phyloP scores from a whole-genome alignment of 2,888 invertebrate species.

The Eupithecia tripunctaria region DNA sequence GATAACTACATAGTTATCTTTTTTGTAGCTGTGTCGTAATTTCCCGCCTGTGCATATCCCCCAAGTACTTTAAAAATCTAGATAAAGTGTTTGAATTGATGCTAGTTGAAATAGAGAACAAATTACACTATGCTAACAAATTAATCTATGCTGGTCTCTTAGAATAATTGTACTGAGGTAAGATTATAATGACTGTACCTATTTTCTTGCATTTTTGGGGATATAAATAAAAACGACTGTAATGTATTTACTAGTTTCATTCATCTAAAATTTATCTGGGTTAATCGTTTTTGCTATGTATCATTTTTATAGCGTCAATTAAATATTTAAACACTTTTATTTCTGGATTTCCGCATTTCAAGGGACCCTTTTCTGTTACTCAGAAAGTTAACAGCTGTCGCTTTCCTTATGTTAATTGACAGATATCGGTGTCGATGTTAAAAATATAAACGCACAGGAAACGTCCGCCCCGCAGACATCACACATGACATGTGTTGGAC shows the following conservation, averaged over 20 bases:
- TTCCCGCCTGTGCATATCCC: neutral
- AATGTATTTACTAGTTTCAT: neutral
- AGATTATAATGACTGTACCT: conserved; percentile 34
- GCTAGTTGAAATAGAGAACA: neutral
- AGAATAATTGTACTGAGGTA: conserved; percentile 30
- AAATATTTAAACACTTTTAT: conserved; percentile 8
- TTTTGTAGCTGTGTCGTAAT: neutral
- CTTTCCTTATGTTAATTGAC: conserved; percentile 35
- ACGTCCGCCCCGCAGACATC: neutral
- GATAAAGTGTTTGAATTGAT: neutral
- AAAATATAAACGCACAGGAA: conserved; percentile 8
- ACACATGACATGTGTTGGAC: neutral
- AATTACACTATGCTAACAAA: conserved; percentile 9
- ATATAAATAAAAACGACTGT: conserved; percentile 40
- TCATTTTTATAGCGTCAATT: neutral
- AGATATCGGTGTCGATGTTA: conserved; percentile 7
- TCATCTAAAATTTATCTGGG: neutral
- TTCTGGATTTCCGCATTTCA: conserved; percentile 22
- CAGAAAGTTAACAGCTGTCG: conserved; percentile 36
- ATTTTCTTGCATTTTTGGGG: conserved; percentile 43
- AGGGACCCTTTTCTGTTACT: neutral
- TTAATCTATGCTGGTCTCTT: conserved; percentile 28
- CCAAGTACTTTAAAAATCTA: neutral
- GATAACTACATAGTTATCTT: neutral
- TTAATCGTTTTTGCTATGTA: neutral